Base-by-base conservation (phyloP, 2,888 invertebrate species). In the Pasiphila rectangulata region DNA sequence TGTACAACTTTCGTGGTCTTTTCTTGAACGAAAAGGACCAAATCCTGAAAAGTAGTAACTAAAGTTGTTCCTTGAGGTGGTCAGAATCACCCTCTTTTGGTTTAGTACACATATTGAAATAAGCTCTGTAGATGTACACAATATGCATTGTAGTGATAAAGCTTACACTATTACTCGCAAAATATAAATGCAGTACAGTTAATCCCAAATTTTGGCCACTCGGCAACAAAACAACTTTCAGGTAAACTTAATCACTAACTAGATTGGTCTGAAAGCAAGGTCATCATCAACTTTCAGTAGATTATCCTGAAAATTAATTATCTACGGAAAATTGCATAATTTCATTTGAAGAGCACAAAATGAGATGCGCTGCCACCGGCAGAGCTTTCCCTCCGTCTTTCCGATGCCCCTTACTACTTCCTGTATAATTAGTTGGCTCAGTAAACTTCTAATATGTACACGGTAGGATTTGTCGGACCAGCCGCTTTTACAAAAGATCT, bases 341-440 rank as follows among this genome's bases (percentile, higher is more conserved):
- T 40, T 40, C 15, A 44, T 42, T 38, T 6, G 29, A 24, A 30
- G 20, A 36, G 43, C 21, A 39, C 32, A 16, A 32, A 32, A 21
- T n/a, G n/a, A 24, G 36, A 40, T 49, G 20, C 23, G 6, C 36
- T 27, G 40, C 41, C 44, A 13, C 21, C 24, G 23, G 36, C 42
- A 39, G 43, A 42, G 37, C 41, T 49, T 50, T 59, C 64, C 69
- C 65, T 58, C 61, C 61, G 58, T 59, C 57, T 62, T 69, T 63
- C 65, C 65, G 61, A 43, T 51, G 54, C 64, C 72, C 70, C 70
- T 68, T 64, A 72, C 72, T 72, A 80, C 82, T 81, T 86, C 81
- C 83, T 83, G 79, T 79, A 83, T 86, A 86, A 48, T 87, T 85
- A 87, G 79, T 69, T 52, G 56, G 72, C 32, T 32, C 17, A 32